phyloP scores from a whole-genome alignment of 2,113 vertebrate genomes.

The Diadophis punctatus region DNA sequence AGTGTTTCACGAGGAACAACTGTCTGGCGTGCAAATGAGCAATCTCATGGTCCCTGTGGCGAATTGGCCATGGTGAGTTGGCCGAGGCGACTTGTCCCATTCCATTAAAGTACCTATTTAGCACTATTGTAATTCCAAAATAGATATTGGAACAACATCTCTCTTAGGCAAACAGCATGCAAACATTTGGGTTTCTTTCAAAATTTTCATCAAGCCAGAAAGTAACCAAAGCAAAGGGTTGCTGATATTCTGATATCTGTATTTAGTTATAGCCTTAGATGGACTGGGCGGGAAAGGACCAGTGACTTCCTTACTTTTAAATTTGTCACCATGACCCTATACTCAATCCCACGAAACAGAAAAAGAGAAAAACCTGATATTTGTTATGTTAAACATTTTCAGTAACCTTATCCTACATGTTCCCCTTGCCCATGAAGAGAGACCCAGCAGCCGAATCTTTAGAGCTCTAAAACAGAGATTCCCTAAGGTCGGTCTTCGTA shows the following conservation, averaged over 20 bases:
- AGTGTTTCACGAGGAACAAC: background rate
- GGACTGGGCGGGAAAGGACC: background rate
- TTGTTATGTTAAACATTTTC: background rate
- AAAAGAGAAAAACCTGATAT: background rate
- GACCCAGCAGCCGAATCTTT: background rate
- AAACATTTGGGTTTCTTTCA: background rate
- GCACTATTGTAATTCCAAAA: background rate
- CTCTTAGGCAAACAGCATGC: background rate
- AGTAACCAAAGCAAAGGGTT: background rate
- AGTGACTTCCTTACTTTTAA: background rate
- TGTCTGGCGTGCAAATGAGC: background rate
- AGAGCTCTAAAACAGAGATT: background rate
- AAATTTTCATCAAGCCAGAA: background rate
- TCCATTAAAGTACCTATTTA: background rate
- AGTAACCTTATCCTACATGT: background rate
- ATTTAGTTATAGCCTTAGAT: background rate
- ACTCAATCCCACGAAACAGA: background rate
- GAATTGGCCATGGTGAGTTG: background rate
- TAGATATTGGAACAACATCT: background rate
- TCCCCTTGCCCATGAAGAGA: background rate
- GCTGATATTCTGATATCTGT: background rate
- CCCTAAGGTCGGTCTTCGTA: background rate
- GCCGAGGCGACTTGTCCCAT: background rate
- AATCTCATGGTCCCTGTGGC: background rate
- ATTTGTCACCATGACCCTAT: background rate